Conservation (phyloP, 2,113 vertebrate species). For the Sinocyclocheilus rhinocerous region DNA sequence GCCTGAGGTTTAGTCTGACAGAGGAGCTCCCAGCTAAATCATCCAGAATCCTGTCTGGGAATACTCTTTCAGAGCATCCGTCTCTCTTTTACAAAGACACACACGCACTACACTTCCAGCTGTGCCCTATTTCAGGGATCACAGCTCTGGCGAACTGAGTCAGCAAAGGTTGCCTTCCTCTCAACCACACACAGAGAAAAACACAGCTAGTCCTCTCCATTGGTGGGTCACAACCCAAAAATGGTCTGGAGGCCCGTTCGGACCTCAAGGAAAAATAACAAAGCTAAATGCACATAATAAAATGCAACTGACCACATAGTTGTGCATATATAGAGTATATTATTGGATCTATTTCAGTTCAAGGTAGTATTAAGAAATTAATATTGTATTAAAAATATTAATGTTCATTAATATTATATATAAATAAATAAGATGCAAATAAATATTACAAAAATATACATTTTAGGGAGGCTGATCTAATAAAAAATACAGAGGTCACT, state of each 20-base stretch:
- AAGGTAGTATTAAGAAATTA: neutral
- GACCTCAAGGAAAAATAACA: neutral
- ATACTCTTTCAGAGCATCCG: no score
- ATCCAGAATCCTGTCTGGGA: no score
- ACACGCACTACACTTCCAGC: slow-evolving; percentile 43
- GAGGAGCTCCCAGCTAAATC: no score
- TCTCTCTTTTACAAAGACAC: neutral
- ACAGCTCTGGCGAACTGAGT: slow-evolving; percentile 3
- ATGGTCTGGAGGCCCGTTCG: neutral
- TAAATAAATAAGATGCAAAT: no score
- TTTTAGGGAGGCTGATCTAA: no score
- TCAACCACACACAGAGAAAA: slow-evolving; percentile 27
- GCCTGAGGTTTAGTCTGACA: no score
- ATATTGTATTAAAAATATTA: no score
- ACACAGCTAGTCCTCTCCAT: slow-evolving; percentile 16
- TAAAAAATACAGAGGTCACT: no score
- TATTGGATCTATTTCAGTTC: neutral
- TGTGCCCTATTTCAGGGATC: slow-evolving; percentile 52
- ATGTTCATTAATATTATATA: no score
- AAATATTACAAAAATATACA: no score
- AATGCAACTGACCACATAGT: neutral
- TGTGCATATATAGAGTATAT: neutral
- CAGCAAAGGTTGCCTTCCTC: neutral
- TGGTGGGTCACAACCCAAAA: neutral
- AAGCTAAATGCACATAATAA: neutral